Conservation (phyloP, 1,140 invertebrate genomes). For the Oncopeltus fasciatus region DNA sequence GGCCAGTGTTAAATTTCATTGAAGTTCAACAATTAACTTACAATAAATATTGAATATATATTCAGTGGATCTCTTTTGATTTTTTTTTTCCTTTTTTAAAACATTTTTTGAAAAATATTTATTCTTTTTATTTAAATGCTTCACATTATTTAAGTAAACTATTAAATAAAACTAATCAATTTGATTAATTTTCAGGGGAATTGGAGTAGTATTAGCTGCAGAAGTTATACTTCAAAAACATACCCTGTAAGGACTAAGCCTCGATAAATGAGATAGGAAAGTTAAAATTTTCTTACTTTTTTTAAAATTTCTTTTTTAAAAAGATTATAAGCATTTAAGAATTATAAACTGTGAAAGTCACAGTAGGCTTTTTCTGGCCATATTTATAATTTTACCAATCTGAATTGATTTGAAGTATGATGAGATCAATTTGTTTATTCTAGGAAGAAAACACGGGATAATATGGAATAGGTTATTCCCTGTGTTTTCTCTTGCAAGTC, state of each 20-base stretch:
- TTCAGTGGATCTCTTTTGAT: not conserved
- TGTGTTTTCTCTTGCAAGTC: no score
- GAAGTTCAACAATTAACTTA: not conserved
- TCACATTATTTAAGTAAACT: not conserved
- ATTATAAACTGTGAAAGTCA: no score
- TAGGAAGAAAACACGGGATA: no score
- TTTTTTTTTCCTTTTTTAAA: not conserved
- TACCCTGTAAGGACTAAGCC: not conserved
- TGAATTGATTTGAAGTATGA: no score
- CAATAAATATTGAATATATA: not conserved
- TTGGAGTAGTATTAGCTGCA: not conserved
- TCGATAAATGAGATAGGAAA: no score
- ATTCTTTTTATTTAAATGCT: not conserved
- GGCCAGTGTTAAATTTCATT: not conserved
- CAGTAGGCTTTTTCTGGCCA: no score
- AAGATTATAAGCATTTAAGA: no score
- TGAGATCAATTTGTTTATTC: no score
- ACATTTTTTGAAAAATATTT: not conserved
- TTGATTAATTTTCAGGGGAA: constrained; percentile 29
- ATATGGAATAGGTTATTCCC: no score
- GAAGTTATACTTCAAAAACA: constrained; percentile 12
- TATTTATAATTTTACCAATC: no score
- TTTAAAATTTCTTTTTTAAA: no score
- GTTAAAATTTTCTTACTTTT: no score
- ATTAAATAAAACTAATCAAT: not conserved